Conservation (phyloP, 1,140 invertebrate genomes). For the Lordiphosa clarofinis region DNA sequence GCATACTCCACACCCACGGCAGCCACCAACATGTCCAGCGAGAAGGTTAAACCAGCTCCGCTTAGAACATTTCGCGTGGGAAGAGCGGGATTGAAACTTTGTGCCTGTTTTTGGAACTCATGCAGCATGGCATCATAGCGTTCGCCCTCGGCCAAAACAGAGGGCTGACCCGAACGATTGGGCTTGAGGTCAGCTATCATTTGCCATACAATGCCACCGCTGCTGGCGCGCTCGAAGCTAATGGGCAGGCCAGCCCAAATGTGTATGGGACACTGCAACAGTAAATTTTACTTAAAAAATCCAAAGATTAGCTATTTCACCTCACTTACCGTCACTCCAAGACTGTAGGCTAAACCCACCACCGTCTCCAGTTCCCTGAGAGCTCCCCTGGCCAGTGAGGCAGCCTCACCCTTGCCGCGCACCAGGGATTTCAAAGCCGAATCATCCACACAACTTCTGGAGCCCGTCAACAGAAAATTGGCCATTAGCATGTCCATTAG, state of each 20-base stretch:
- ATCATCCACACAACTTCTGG: conserved; percentile 81
- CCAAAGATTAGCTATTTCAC: no score
- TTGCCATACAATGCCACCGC: conserved; percentile 74
- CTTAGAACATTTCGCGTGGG: conserved; percentile 74
- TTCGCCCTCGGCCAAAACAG: conserved; percentile 80
- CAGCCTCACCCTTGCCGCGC: conserved; percentile 84
- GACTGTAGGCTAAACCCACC: conserved; percentile 83
- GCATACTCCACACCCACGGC: conserved; percentile 78
- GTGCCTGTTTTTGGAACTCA: conserved; percentile 77
- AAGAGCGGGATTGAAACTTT: conserved; percentile 66
- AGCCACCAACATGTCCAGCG: conserved; percentile 85
- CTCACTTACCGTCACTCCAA: conserved; percentile 86
- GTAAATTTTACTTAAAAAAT: no score
- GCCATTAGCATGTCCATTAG: conserved; percentile 87
- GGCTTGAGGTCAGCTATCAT: conserved; percentile 70
- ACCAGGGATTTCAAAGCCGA: conserved; percentile 83
- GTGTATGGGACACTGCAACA: conserved; percentile 67
- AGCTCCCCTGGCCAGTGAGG: conserved; percentile 84
- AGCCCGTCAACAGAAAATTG: conserved; percentile 83
- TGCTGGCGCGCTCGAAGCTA: conserved; percentile 62
- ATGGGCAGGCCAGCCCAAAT: conserved; percentile 69
- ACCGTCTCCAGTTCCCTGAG: conserved; percentile 88
- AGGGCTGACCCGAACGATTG: conserved; percentile 57
- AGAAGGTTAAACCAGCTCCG: conserved; percentile 88
- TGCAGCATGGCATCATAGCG: conserved; percentile 80